These are phyloP conservation scores for Physella acuta DNA, from an alignment of 1,140 invertebrate species.

Conservation along the genomic window DNA sequence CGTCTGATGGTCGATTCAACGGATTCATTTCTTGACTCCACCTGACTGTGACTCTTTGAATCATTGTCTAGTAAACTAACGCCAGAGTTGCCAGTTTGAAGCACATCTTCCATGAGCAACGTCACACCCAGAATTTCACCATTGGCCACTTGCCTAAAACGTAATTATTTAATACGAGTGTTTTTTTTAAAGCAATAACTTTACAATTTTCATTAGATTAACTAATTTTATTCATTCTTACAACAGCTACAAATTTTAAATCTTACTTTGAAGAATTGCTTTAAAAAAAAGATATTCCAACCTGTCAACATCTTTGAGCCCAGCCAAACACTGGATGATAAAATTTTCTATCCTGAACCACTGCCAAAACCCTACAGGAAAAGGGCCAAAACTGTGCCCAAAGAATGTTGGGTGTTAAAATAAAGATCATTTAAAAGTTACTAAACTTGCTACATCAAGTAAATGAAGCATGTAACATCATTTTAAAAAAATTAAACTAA, in stretches of 20 bases:
- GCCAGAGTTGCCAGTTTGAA: slow-evolving; percentile 49
- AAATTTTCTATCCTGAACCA: slow-evolving; percentile 54
- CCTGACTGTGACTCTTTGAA: neutral
- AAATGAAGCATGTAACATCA: too few relatives aligned
- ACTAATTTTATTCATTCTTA: too few relatives aligned
- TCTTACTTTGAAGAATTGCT: too few relatives aligned
- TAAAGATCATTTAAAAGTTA: too few relatives aligned
- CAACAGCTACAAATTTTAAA: too few relatives aligned
- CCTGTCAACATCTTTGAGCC: slow-evolving; percentile 58
- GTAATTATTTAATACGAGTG: neutral
- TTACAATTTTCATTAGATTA: too few relatives aligned
- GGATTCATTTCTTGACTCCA: slow-evolving; percentile 9
- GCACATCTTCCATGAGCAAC: slow-evolving; percentile 58
- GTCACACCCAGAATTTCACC: slow-evolving; percentile 59
- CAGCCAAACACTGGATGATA: slow-evolving; percentile 55
- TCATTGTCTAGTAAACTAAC: slow-evolving; percentile 30
- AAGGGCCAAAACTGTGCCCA: slow-evolving; percentile 57
- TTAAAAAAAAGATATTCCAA: too few relatives aligned
- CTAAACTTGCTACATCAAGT: too few relatives aligned
- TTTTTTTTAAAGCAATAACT: too few relatives aligned
- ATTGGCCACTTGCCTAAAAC: slow-evolving; percentile 55
- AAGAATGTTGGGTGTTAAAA: too few relatives aligned
- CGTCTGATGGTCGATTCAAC: neutral
- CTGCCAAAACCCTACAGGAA: slow-evolving; percentile 49
- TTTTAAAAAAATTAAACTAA: too few relatives aligned